Evolutionary conservation across 1,140 invertebrate genomes (phyloP).

Genomic region (Pseudomyrmex concolor): DNA sequence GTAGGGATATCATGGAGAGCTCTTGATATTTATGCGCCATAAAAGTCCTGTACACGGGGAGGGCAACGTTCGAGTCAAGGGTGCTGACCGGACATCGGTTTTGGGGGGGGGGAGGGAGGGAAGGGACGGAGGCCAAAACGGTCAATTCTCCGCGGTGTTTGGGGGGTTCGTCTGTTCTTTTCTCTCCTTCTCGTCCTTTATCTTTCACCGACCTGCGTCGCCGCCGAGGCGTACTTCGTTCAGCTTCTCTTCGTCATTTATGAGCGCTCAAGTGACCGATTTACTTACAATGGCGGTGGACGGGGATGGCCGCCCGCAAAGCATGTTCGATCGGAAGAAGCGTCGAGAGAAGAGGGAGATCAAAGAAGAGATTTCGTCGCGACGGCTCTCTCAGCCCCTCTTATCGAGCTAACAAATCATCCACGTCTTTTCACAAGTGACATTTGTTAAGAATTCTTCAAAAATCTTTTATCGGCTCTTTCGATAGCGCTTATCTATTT

Average conservation of each 20-base stretch:
- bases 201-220: slow-evolving; percentile 36
- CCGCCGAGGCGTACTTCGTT: slow-evolving; percentile 37
- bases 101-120: slow-evolving; percentile 60
- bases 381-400: slow-evolving; percentile 5
- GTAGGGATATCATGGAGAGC: slow-evolving; percentile 82
- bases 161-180: slow-evolving; percentile 25
- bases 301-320: slow-evolving; percentile 39
- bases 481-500: not conserved
- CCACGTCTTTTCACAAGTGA: not conserved
- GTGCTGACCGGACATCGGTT: slow-evolving; percentile 82
- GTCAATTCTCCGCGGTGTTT: slow-evolving; percentile 63
- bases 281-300: slow-evolving; percentile 81
- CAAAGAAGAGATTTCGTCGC: slow-evolving; percentile 53
- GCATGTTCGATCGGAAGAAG: slow-evolving; percentile 34
- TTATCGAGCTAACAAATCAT: slow-evolving; percentile 12
- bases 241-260: slow-evolving; percentile 74
- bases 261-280: slow-evolving; percentile 81
- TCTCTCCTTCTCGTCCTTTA: slow-evolving; percentile 49
- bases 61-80: slow-evolving; percentile 78
- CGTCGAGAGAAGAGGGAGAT: slow-evolving; percentile 53
- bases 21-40: slow-evolving; percentile 85
- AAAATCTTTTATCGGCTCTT: slow-evolving; percentile 30
- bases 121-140: slow-evolving; percentile 67
- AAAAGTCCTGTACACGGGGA: slow-evolving; percentile 82
- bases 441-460: slow-evolving; percentile 14